Base-by-base conservation (phyloP, 2,888 invertebrate genomes). In the Drosophila sordidula region DNA sequence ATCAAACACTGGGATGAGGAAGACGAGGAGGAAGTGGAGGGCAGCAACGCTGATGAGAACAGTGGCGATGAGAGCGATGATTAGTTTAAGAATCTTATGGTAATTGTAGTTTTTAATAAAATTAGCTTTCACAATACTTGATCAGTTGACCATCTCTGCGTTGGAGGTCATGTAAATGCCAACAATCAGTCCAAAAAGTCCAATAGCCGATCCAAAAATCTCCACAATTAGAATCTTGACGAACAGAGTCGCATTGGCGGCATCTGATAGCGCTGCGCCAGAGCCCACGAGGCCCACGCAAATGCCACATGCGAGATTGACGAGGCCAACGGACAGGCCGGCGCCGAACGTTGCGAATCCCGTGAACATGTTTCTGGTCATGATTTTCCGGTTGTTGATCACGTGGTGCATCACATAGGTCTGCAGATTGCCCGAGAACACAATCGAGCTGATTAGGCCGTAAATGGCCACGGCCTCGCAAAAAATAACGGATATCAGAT, bases 381-480 rank as follows among this genome's bases (percentile, higher is more conserved):
- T 94, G 14, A 94, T 90, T 1, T 16, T 41, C 9, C 70, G 80
- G 32, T 14, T 74, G 14, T 50, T 66, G 3, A 89, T 59, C 38
- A 91, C 89, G 1, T 41, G 44, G 6, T 70, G 57, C 46, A 80
- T 75, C 1, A 69, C 62, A 58, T 85, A 92, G 75, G 92, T 92
- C 72, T 95, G 95, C 76, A 97, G 93, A 91, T 95, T 94, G 74
- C 98, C 98, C 26, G 97, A 97, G 64, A 99, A 94, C 34, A 99
- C 98, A 91, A 99, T 99, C 38, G 99, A 98, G 89, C 98, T 98
- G 90, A 99, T 99, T 72, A 99, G 94, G 12, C 99, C 99, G 93
- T 99, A 99, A 93, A 99, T 99, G 74, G 99, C 99, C 1, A 99
- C 99, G 75, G 99, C 99, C 93, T 99, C 99, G 92, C 99, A 99